Percentiles rank a stretch among this genome's conserved stretches.
phyloP scores from a whole-genome alignment of 1,140 invertebrate genomes.

The Apolygus lucorum region DNA sequence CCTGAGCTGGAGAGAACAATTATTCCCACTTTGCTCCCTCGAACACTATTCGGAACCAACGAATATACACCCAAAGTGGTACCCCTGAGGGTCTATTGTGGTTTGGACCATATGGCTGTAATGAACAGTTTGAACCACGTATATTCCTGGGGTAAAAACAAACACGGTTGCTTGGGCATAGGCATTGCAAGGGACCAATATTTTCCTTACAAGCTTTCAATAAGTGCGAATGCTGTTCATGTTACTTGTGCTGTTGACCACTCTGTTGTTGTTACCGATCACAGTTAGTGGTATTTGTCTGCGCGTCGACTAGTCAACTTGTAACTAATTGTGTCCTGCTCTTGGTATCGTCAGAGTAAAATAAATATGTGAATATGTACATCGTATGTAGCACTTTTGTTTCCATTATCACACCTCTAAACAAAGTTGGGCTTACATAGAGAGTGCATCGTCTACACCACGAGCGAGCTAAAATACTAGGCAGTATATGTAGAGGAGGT shows the following conservation, averaged over 20 bases:
- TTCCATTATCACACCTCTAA: neutral
- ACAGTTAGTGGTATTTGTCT: neutral
- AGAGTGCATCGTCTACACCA: no score
- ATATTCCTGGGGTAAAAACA: slow-evolving; percentile 85
- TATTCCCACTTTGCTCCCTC: slow-evolving; percentile 62
- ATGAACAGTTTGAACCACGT: slow-evolving; percentile 70
- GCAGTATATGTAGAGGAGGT: no score
- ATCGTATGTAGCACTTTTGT: neutral
- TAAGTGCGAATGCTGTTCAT: slow-evolving; percentile 44
- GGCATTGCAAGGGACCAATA: slow-evolving; percentile 69
- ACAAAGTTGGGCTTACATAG: no score
- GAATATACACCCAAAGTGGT: slow-evolving; percentile 60
- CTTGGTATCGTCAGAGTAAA: neutral
- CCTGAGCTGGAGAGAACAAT: slow-evolving; percentile 57
- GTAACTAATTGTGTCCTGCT: neutral
- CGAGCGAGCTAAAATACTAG: no score
- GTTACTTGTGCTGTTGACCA: slow-evolving; percentile 51
- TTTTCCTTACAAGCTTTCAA: slow-evolving; percentile 71
- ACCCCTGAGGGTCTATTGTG: slow-evolving; percentile 59
- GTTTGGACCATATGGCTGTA: slow-evolving; percentile 70
- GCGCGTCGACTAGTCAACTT: neutral
- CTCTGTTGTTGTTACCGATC: slow-evolving; percentile 40
- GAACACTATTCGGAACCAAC: slow-evolving; percentile 74
- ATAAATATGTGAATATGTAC: no score
- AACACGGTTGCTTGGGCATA: slow-evolving; percentile 70